These are phyloP conservation scores for Anastatus disparis DNA, from an alignment of 1,140 invertebrate species.

Conservation along the genomic window DNA sequence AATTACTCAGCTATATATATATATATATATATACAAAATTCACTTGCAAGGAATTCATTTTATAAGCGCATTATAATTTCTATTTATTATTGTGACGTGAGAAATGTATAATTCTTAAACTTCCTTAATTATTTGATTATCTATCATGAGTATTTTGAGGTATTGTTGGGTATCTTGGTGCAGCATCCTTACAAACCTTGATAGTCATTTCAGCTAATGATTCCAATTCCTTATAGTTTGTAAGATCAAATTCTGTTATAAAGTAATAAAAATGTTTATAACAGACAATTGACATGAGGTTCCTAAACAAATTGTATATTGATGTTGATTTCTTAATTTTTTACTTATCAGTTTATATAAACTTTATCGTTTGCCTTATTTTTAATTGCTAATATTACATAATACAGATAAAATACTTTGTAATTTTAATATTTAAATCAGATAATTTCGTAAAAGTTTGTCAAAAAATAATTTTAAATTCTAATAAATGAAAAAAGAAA, in stretches of 20 bases:
- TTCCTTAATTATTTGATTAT: too few relatives aligned
- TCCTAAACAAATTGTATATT: slow-evolving; percentile 83
- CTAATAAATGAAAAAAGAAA: too few relatives aligned
- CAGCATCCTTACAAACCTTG: slow-evolving; percentile 73
- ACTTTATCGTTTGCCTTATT: too few relatives aligned
- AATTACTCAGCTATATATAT: slow-evolving; percentile 23
- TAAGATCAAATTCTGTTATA: slow-evolving; percentile 88
- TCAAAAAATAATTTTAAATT: too few relatives aligned
- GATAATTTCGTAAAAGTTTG: too few relatives aligned
- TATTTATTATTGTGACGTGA: neutral
- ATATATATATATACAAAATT: slow-evolving; percentile 33
- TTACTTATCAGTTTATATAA: too few relatives aligned
- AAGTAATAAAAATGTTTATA: slow-evolving; percentile 98
- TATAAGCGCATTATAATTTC: neutral
- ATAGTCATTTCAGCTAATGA: slow-evolving; percentile 83
- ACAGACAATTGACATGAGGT: slow-evolving; percentile 94
- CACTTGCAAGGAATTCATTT: slow-evolving; percentile 6
- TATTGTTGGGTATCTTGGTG: slow-evolving; percentile 42
- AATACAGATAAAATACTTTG: too few relatives aligned
- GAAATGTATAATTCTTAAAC: neutral
- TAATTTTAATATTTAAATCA: too few relatives aligned
- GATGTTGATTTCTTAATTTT: too few relatives aligned
- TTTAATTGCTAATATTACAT: too few relatives aligned
- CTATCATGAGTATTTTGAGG: slow-evolving; percentile 50
- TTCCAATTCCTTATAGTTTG: slow-evolving; percentile 88